Evolutionary conservation across 2,797 vertebrate genomes (phyloP).

Genomic region (Galagoides demidoff): DNA sequence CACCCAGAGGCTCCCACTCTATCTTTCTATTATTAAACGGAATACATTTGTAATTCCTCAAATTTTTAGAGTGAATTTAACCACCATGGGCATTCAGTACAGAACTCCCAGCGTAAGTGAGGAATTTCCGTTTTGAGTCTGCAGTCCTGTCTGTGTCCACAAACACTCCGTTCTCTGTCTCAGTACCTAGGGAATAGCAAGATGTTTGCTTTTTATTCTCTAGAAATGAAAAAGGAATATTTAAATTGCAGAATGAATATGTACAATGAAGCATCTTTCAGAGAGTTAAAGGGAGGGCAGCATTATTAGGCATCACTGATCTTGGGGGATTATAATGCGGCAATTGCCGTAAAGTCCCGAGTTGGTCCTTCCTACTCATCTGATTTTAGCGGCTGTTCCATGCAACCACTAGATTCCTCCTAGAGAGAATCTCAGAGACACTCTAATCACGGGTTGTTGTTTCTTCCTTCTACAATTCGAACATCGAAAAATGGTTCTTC

Average conservation of each 20-base stretch:
- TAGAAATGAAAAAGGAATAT: neutral
- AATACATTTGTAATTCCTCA: neutral
- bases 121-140: neutral
- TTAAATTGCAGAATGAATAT: neutral
- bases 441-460: neutral
- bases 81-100: neutral
- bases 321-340: neutral
- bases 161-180: neutral
- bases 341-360: neutral
- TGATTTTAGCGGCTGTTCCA: neutral
- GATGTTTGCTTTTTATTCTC: neutral
- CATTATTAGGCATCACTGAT: neutral
- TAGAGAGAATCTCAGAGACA: neutral
- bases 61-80: neutral
- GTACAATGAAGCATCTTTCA: neutral
- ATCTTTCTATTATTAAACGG: neutral
- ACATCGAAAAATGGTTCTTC: neutral
- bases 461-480: neutral
- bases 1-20: accelerated
- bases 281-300: neutral
- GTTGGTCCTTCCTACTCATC: neutral
- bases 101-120: neutral
- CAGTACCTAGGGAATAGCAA: neutral
- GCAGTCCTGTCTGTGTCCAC: neutral
- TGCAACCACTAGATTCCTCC: neutral